Base-by-base conservation (phyloP, 2,888 invertebrate genomes). In the Agrotis puta region DNA sequence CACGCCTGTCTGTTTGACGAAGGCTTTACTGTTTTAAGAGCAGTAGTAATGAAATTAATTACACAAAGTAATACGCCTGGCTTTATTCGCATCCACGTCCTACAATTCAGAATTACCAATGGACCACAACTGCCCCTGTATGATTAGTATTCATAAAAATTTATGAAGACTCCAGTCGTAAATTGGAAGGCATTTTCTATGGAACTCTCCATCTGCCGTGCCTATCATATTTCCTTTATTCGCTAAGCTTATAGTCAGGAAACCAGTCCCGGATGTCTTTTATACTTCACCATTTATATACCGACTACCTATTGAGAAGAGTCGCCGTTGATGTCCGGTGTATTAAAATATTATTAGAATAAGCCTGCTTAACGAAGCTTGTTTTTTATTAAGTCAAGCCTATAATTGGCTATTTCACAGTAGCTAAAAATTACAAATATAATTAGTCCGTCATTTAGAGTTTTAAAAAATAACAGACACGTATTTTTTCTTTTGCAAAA, bases 191-290 rank as follows among this genome's bases (percentile, higher is more conserved):
- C 13, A n/a, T 13, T 16, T 53, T 16, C 43, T 20, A 20, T 20
- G 39, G 22, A 50, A 24, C 20, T 54, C 9, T 27, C 24, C 20
- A 62, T 47, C 33, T 24, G 3, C 16, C 33, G 43, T 72, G 11
- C 11, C 11, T 39, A 78, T 79, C 73, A 62, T 43, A 65, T 77
- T 61, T 59, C 61, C 51, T 77, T 66, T 48, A 70, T 81, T 66
- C 20, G n/a, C 24, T 27, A 27, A 50, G 18, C 39, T 64, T 64
- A 47, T 50, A 70, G 50, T 24, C 14, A 0, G 4, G 48, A 43
- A 50, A 56, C 43, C 2, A 27, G 14, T 56, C 20, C 64, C 67
- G 79, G 79, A 78, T 72, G n/a, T 72, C 67, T 82, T 79, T 81
- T 79, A 67, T 72, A 64, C 33, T n/a, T 11, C 27, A 64, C 22